Conservation (phyloP, 1,140 invertebrate genomes). For the Rhagoletis pomonella region DNA sequence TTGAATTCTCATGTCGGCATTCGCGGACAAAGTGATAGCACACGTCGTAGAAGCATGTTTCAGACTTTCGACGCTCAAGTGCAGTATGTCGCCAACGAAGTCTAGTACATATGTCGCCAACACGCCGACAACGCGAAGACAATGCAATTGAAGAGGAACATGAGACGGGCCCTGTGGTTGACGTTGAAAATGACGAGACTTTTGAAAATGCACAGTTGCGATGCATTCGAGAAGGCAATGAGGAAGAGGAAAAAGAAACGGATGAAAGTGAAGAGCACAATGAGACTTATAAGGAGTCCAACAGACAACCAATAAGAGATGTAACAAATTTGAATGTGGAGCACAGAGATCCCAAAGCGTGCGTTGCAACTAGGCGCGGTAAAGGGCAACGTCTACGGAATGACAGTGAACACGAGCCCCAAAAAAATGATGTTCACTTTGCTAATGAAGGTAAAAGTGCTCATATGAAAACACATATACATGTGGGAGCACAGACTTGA, state of each 20-base stretch:
- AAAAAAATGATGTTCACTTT: neutral
- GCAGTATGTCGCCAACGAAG: neutral
- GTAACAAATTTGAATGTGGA: neutral
- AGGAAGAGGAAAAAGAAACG: neutral
- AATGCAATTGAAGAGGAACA: neutral
- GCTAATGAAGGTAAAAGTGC: neutral
- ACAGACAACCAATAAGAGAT: conserved; percentile 12
- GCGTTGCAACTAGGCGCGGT: neutral
- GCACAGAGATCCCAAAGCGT: neutral
- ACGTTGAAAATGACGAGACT: conserved; percentile 15
- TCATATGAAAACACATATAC: neutral
- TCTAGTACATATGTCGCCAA: conserved; percentile 3
- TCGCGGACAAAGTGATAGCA: neutral
- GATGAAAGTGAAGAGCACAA: neutral
- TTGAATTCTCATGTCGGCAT: neutral
- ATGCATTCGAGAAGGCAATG: neutral
- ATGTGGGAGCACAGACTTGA: too few species aligned
- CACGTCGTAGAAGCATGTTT: neutral
- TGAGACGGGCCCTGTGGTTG: neutral
- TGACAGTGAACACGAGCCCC: neutral
- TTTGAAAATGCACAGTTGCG: neutral
- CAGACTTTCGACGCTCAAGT: conserved; percentile 11
- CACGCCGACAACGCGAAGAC: neutral
- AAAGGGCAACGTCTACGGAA: neutral
- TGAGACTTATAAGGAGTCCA: neutral